Conservation (phyloP, 2,888 invertebrate species). For the Pyrgus malvae region DNA sequence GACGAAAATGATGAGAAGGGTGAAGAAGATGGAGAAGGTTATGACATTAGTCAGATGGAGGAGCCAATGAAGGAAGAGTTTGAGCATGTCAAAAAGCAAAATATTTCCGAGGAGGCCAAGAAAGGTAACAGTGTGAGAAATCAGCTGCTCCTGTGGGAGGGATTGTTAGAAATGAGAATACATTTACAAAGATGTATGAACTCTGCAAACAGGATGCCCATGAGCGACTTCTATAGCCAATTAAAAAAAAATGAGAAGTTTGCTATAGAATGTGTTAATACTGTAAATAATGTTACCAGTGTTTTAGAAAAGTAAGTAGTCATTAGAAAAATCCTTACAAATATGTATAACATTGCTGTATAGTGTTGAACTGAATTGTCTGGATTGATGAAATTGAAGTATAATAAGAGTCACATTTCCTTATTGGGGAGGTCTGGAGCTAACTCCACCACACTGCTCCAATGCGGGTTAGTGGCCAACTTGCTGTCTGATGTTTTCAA, state of each 20-base stretch:
- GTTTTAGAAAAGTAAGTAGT: conserved; percentile 85
- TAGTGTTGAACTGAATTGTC: too few relatives aligned
- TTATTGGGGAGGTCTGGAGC: too few relatives aligned
- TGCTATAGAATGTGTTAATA: conserved; percentile 68
- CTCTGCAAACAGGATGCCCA: conserved; percentile 90
- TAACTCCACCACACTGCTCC: too few relatives aligned
- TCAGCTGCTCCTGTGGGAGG: conserved; percentile 91
- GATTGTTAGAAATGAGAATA: conserved; percentile 91
- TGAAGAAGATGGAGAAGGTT: conserved; percentile 60
- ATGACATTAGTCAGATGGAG: conserved; percentile 69
- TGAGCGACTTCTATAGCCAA: conserved; percentile 75
- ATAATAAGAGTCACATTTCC: too few relatives aligned
- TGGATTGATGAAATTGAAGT: too few relatives aligned
- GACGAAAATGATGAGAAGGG: conserved; percentile 44
- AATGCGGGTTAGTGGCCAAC: too few relatives aligned
- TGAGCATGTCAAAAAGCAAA: conserved; percentile 80
- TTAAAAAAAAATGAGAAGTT: conserved; percentile 77
- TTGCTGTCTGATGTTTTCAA: too few relatives aligned
- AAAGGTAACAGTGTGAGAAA: conserved; percentile 87
- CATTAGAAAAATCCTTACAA: too few relatives aligned
- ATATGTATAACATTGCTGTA: too few relatives aligned
- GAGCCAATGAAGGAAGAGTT: conserved; percentile 77
- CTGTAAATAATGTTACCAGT: conserved; percentile 77
- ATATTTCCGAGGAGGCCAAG: conserved; percentile 80
- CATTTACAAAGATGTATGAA: conserved; percentile 91